Evolutionary conservation across 2,797 vertebrate species (phyloP).

Genomic region (Anas georgica): DNA sequence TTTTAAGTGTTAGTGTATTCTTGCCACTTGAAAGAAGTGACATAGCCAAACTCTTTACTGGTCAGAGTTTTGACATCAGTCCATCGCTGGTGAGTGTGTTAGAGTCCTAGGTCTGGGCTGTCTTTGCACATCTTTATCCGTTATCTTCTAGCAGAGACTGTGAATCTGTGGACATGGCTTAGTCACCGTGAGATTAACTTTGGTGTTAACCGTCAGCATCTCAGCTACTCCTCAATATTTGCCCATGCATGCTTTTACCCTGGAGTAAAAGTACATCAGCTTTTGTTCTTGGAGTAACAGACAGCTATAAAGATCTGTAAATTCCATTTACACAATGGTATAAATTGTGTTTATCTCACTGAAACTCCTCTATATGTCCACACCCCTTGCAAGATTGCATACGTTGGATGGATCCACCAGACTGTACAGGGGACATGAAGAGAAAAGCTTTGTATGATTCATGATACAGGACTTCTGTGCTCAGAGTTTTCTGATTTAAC

Average conservation of each 20-base stretch:
- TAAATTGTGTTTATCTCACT: not conserved
- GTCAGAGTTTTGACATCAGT: not conserved
- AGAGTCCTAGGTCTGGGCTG: not conserved
- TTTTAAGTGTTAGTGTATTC: not conserved
- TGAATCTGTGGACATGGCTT: not conserved
- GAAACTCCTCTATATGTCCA: not conserved
- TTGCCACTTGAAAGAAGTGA: not conserved
- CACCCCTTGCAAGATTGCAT: not conserved
- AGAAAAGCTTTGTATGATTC: not conserved
- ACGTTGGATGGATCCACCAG: not conserved
- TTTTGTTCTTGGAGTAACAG: conserved; percentile 1
- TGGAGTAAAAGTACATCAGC: not conserved
- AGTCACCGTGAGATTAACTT: not conserved
- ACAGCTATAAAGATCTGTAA: not conserved
- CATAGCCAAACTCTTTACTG: not conserved
- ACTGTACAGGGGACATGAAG: not conserved
- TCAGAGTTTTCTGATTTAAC: not conserved
- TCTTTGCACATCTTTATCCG: not conserved
- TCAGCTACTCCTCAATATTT: not conserved
- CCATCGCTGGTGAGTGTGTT: not conserved
- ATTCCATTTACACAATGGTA: not conserved
- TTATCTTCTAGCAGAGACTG: not conserved
- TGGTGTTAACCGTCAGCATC: not conserved
- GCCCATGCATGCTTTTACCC: not conserved
- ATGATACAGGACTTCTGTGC: not conserved